Percentiles rank a stretch among this genome's conserved stretches.
Evolutionary conservation across 2,113 vertebrate species (phyloP).

Genomic region (Theropithecus gelada): DNA sequence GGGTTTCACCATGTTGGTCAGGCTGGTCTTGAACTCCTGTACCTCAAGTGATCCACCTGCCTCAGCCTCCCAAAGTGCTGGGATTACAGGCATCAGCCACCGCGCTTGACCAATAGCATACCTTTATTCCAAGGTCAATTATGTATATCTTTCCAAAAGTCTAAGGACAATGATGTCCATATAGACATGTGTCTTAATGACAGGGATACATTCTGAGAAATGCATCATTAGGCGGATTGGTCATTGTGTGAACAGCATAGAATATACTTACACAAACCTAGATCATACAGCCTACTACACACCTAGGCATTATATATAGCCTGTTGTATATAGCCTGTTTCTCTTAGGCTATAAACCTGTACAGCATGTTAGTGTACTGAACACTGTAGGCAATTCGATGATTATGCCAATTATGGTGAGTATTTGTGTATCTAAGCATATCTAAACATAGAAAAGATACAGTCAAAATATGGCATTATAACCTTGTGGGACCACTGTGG

Average conservation of each 20-base stretch:
- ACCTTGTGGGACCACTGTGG: background rate
- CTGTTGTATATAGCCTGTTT: background rate
- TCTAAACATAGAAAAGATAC: background rate
- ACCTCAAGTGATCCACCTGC: no score
- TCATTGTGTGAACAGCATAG: background rate
- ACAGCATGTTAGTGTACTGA: background rate
- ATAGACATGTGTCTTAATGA: background rate
- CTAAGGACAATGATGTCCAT: background rate
- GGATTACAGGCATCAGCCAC: no score
- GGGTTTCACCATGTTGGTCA: no score
- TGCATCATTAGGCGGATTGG: background rate
- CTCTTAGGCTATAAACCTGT: background rate
- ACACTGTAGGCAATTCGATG: background rate
- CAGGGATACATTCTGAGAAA: background rate
- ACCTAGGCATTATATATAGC: background rate
- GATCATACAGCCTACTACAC: background rate
- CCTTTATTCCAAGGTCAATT: background rate
- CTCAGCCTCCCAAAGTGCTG: no score
- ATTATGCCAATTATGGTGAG: background rate
- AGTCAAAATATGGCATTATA: background rate
- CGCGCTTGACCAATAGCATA: fast-evolving
- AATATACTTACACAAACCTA: background rate
- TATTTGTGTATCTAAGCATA: background rate
- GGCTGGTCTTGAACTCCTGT: no score
- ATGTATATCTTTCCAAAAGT: background rate